Evolutionary conservation across 2,888 invertebrate genomes (phyloP).

Genomic region (Gibbula magus): DNA sequence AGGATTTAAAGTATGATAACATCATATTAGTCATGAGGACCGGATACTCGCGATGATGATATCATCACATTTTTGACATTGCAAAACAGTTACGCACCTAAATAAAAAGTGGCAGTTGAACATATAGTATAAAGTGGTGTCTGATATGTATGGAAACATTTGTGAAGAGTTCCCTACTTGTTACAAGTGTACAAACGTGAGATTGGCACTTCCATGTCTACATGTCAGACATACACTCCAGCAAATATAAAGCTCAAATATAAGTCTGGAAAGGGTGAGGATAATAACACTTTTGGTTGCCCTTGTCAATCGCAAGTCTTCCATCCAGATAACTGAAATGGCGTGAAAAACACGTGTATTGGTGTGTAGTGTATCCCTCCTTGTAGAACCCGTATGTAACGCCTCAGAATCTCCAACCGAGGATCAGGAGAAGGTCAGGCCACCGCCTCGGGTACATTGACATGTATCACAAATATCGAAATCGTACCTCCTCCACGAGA

Average conservation of each 20-base stretch:
- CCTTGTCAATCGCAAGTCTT: not conserved
- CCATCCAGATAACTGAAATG: not conserved
- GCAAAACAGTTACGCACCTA: too few species aligned
- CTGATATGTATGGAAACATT: too few species aligned
- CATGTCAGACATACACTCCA: not conserved
- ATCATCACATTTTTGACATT: too few species aligned
- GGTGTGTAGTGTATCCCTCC: not conserved
- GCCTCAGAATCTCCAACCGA: not conserved
- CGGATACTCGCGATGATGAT: too few species aligned
- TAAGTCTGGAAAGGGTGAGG: not conserved
- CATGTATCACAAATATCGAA: constrained; percentile 23
- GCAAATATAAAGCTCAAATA: constrained; percentile 16
- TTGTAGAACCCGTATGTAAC: not conserved
- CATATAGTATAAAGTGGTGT: too few species aligned
- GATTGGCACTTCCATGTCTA: not conserved
- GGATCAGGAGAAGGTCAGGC: not conserved
- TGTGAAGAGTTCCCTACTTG: not conserved
- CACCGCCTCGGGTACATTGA: constrained; percentile 17
- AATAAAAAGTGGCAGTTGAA: too few species aligned
- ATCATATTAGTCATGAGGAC: too few species aligned
- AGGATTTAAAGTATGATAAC: too few species aligned
- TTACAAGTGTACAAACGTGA: not conserved
- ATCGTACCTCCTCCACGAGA: constrained; percentile 6
- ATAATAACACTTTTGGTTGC: not conserved
- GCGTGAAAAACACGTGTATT: constrained; percentile 18